Percentiles rank a stretch among this genome's conserved stretches.
These are phyloP conservation scores for Hypotaenidia philippensis DNA, from an alignment of 2,797 vertebrate species.

Conservation along the genomic window DNA sequence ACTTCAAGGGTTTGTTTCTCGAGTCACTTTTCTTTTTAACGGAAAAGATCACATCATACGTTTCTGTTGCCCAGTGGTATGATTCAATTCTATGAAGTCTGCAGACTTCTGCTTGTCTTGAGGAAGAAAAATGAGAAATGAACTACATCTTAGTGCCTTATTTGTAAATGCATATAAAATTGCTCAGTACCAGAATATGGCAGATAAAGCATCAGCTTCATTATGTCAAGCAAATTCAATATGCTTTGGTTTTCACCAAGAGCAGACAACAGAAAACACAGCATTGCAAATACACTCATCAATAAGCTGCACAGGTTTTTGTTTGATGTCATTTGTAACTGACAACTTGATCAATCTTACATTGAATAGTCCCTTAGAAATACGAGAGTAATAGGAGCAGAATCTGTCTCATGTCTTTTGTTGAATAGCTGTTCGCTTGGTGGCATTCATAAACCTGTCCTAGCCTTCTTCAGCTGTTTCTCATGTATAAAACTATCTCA, in stretches of 20 bases:
- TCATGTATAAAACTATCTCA: conserved; percentile 24
- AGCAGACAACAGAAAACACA: not conserved
- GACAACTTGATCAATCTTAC: conserved; percentile 64
- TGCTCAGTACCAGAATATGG: not conserved
- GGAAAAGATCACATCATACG: not conserved
- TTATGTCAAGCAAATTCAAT: conserved; percentile 11
- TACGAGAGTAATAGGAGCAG: conserved; percentile 38
- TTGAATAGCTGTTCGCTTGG: not conserved
- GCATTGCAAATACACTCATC: conserved; percentile 58
- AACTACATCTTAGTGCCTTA: not conserved
- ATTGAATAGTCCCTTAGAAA: conserved; percentile 60
- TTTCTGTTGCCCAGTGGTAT: not conserved
- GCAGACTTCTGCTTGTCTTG: not conserved
- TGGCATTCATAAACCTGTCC: conserved; percentile 47
- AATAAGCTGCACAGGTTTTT: conserved; percentile 58
- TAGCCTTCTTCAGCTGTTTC: conserved; percentile 19
- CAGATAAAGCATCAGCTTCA: conserved; percentile 26
- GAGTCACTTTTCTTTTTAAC: not conserved
- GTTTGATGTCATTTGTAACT: conserved; percentile 64
- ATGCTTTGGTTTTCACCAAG: conserved; percentile 5
- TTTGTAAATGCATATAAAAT: conserved; percentile 11
- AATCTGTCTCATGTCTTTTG: conserved; percentile 47
- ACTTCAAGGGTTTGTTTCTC: not conserved
- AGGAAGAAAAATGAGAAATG: not conserved
- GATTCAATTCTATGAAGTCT: not conserved